A percentile compares a stretch with the other conserved stretches of the same genome.
Conservation (phyloP, 1,140 invertebrate genomes). For the Xylocopa sonorina region DNA sequence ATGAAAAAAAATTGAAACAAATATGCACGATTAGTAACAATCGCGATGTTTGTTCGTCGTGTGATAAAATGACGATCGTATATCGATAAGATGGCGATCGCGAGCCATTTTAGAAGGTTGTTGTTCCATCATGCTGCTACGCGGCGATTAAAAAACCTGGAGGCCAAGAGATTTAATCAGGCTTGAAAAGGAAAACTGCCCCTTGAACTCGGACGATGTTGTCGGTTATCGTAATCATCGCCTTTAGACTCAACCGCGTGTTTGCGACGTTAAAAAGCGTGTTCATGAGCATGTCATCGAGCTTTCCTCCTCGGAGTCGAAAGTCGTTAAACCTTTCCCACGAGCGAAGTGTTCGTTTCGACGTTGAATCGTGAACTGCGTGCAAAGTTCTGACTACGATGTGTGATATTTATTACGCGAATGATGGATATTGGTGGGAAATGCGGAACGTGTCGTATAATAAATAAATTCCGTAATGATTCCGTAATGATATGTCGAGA, state of each 20-base stretch:
- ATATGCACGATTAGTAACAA: not conserved
- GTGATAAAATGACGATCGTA: too few relatives aligned
- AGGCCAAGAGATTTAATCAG: slow-evolving; percentile 29
- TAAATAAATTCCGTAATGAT: too few relatives aligned
- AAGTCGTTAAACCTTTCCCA: slow-evolving; percentile 28
- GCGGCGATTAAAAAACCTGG: slow-evolving; percentile 14
- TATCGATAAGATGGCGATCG: not conserved
- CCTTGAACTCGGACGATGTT: not conserved
- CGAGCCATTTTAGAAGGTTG: not conserved
- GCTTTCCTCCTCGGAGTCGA: slow-evolving; percentile 19
- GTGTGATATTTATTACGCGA: too few relatives aligned
- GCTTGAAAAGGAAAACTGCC: not conserved
- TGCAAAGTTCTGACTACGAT: too few relatives aligned
- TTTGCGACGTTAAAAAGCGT: slow-evolving; percentile 23
- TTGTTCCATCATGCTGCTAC: slow-evolving; percentile 10
- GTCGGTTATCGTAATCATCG: slow-evolving; percentile 36
- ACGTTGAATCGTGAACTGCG: not conserved
- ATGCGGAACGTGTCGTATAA: too few relatives aligned
- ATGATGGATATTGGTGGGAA: too few relatives aligned
- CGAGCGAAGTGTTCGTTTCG: not conserved
- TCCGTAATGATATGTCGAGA: too few relatives aligned
- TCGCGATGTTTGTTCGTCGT: not conserved
- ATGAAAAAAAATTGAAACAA: not conserved
- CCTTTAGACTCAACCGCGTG: slow-evolving; percentile 31
- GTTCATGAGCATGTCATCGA: slow-evolving; percentile 25